These are phyloP conservation scores for Drosophila nr. perissopoda DNA, from an alignment of 2,888 invertebrate species.

Conservation along the genomic window DNA sequence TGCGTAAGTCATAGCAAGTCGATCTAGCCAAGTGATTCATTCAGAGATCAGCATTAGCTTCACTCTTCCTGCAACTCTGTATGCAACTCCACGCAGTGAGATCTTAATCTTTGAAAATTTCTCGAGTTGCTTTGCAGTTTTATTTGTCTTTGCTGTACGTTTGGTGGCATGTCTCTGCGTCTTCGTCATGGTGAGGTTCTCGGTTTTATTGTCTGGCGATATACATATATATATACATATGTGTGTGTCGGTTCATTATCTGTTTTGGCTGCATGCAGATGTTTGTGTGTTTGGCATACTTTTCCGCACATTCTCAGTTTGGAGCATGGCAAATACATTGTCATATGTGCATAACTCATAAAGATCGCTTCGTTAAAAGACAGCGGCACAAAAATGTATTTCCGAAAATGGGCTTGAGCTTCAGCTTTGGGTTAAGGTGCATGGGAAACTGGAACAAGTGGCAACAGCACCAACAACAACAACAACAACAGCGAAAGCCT, in stretches of 20 bases:
- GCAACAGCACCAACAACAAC: constrained; percentile 46
- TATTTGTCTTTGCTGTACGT: constrained; percentile 17
- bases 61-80: constrained; percentile 58
- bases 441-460: constrained; percentile 80
- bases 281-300: constrained; percentile 66
- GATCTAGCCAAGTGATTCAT: constrained; percentile 40
- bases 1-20: constrained; percentile 8
- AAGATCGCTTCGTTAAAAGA: constrained; percentile 65
- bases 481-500: constrained; percentile 59
- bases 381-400: constrained; percentile 32
- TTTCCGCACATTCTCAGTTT: constrained; percentile 35
- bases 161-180: constrained; percentile 4
- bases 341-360: constrained; percentile 77
- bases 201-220: constrained; percentile 39
- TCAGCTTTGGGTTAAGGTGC: constrained; percentile 73
- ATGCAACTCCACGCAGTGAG: constrained; percentile 54
- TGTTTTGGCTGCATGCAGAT: constrained; percentile 37
- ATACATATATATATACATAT: background rate
- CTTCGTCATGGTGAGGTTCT: constrained; percentile 22
- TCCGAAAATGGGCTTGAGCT: constrained; percentile 61
- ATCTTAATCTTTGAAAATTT: constrained; percentile 53
- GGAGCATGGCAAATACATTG: constrained; percentile 50
- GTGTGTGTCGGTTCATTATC: constrained; percentile 56
- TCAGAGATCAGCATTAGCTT: constrained; percentile 32
- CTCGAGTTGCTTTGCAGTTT: constrained; percentile 34